Evolutionary conservation across 2,888 invertebrate genomes (phyloP), one percentile per base, ranked within the genome.

Genomic region (Luperina nickerlii): DNA sequence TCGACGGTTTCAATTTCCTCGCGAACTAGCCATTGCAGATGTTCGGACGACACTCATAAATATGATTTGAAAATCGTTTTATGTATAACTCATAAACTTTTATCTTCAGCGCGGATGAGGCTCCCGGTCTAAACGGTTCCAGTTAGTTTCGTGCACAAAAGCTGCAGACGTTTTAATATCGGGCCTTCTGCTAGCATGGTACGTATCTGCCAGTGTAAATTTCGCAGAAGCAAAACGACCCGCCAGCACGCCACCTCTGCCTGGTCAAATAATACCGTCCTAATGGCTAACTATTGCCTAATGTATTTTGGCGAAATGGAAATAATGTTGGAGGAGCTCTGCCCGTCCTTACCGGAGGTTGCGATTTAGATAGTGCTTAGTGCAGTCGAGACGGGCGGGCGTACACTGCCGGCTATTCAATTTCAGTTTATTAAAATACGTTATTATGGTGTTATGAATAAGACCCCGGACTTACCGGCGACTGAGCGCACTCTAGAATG

Each of bases 51-150:
- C 94, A 93, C 94, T 94, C 95, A 94, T 96, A 97, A 97, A 96
- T 96, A 96, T 96, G 95, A 97, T 96, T 96, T 96, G 95, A 96
- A 95, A 96, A 96, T 96, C 95, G 96, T 96, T 96, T 96, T 96
- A 96, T 96, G 96, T 96, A 96, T 96, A 95, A 95, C 94, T 94
- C 96, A 95, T 97, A 96, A 97, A 97, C 94, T 97, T 97, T 97
- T 97, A 97, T 97, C 96, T 95, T 91, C 93, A 89, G 91, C 90
- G 91, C 89, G 93, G 94, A 91, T 90, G 93, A 92, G 93, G 94
- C 92, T 93, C 93, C 91, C 90, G 91, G 87, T 93, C 92, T 94
- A 94, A 95, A 94, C 94, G 94, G 92, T 95, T 91, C 92, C 94
- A 94, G 94, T 95, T 95, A 95, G 95, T 96, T 95, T 95, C 93